A percentile compares a stretch with the other conserved stretches of the same genome.
phyloP scores from a whole-genome alignment of 2,797 vertebrate species.

The Glossophaga mutica region DNA sequence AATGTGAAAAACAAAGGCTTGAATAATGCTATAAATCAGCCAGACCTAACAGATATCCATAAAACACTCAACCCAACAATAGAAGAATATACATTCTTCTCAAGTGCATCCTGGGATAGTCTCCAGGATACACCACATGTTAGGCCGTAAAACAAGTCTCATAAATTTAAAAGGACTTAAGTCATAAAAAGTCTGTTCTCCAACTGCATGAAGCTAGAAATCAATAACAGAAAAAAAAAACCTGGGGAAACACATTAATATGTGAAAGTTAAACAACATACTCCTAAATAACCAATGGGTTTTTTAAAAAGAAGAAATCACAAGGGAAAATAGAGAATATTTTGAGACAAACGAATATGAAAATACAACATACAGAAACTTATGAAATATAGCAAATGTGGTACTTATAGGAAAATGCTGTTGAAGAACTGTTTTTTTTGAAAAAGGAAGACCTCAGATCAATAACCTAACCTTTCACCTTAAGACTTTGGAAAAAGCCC shows the following conservation, averaged over 20 bases:
- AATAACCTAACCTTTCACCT: not conserved
- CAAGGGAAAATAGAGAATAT: not conserved
- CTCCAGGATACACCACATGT: not conserved
- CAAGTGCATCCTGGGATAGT: not conserved
- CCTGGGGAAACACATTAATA: not conserved
- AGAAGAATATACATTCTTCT: not conserved
- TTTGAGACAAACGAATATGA: not conserved
- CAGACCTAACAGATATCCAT: not conserved
- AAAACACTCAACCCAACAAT: not conserved
- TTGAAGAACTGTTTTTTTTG: not conserved
- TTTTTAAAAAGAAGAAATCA: not conserved
- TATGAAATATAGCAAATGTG: not conserved
- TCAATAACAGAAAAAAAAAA: not conserved
- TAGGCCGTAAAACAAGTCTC: not conserved
- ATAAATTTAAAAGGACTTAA: not conserved
- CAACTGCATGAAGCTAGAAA: not conserved
- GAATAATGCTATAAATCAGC: not conserved
- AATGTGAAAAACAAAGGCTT: not conserved
- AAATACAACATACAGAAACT: not conserved
- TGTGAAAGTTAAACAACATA: not conserved
- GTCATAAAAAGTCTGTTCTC: not conserved
- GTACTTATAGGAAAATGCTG: not conserved
- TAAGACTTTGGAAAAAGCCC: not conserved
- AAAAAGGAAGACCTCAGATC: not conserved
- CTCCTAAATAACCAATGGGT: not conserved